These are phyloP conservation scores for Dinoponera quadriceps DNA, from an alignment of 1,140 invertebrate genomes.

Conservation along the genomic window DNA sequence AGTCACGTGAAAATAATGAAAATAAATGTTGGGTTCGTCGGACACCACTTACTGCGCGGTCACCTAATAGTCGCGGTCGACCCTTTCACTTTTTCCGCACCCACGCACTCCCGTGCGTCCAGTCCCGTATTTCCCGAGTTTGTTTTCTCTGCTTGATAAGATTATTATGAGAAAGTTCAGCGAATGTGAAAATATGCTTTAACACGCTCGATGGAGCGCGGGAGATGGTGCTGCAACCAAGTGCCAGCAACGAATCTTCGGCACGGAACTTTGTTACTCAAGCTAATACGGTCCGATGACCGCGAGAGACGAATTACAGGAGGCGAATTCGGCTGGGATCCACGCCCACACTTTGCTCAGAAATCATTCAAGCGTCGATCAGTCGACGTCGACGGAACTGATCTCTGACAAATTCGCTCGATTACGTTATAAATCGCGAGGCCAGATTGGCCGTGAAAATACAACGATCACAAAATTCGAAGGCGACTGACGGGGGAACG, in stretches of 20 bases:
- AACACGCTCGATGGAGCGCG: too few species aligned
- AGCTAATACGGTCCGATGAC: too few species aligned
- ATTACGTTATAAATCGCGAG: conserved; percentile 32
- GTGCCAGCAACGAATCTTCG: too few species aligned
- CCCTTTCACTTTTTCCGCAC: conserved; percentile 55
- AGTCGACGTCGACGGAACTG: background rate
- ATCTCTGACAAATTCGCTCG: background rate
- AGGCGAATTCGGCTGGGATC: too few species aligned
- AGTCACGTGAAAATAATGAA: conserved; percentile 85
- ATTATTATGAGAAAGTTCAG: too few species aligned
- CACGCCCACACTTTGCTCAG: background rate
- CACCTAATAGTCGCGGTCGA: conserved; percentile 77
- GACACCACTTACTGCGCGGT: conserved; percentile 70
- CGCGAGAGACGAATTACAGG: too few species aligned
- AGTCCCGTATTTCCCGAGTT: conserved; percentile 6
- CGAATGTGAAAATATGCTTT: too few species aligned
- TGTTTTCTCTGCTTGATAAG: background rate
- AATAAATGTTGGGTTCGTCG: conserved; percentile 80
- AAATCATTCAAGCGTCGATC: background rate
- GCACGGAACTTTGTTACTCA: too few species aligned
- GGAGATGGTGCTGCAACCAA: too few species aligned
- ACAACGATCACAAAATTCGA: background rate
- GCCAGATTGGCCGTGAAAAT: conserved; percentile 25
- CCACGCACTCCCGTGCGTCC: conserved; percentile 7
- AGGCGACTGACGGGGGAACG: background rate